phyloP scores from a whole-genome alignment of 2,888 invertebrate genomes.

The Neoaliturus tenellus region DNA sequence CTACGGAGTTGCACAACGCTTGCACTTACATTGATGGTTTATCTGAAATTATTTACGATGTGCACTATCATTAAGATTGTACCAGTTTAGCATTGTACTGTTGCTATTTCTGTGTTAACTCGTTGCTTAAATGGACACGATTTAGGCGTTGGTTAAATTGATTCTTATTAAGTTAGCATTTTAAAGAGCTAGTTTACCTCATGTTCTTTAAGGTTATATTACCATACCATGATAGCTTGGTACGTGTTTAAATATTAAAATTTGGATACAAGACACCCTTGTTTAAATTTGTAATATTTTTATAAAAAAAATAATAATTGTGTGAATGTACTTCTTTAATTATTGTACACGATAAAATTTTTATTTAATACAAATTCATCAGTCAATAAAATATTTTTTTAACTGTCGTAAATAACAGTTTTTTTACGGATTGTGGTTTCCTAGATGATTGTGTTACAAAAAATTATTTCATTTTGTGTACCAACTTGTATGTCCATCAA shows the following conservation, averaged over 20 bases:
- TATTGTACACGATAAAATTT: too few species aligned
- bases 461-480: background rate
- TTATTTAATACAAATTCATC: too few species aligned
- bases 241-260: too few species aligned
- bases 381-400: background rate
- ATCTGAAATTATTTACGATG: background rate
- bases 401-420: background rate
- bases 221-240: too few species aligned
- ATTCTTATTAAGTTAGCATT: background rate
- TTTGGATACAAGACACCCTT: too few species aligned
- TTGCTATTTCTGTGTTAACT: too few species aligned
- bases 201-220: too few species aligned
- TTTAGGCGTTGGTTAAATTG: background rate
- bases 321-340: too few species aligned
- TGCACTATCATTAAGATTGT: background rate
- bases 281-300: too few species aligned
- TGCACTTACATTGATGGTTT: background rate
- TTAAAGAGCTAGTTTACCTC: background rate
- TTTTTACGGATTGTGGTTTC: background rate
- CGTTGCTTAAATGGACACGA: too few species aligned
- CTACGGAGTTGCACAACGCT: background rate
- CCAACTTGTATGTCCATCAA: too few species aligned
- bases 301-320: too few species aligned
- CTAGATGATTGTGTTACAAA: background rate
- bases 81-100: background rate